Conservation (phyloP, 2,888 invertebrate species). For the Netelia virgata region DNA sequence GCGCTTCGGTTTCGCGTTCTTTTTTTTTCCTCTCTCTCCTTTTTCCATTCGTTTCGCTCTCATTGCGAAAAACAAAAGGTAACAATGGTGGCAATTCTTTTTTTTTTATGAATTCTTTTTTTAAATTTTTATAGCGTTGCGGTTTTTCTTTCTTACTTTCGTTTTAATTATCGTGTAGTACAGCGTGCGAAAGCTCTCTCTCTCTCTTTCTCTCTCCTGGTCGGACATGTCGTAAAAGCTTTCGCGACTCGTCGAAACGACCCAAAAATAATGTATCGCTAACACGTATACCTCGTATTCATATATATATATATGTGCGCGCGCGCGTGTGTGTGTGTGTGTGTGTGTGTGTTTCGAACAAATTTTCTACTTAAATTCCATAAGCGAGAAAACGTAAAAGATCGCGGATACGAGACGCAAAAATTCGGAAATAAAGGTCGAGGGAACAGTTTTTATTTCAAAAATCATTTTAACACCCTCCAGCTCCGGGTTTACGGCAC, state of each 20-base stretch:
- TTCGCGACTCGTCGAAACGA: slow-evolving; percentile 12
- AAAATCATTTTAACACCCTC: no score
- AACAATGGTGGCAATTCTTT: background rate
- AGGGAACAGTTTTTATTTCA: no score
- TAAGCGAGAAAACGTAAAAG: no score
- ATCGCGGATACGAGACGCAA: no score
- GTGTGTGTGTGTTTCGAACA: no score
- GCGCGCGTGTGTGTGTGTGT: no score
- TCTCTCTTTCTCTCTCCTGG: background rate
- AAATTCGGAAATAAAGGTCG: no score
- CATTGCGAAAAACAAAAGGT: slow-evolving; percentile 7
- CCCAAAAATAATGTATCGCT: background rate
- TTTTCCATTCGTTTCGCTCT: background rate
- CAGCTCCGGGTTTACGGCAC: no score
- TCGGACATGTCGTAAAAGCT: background rate
- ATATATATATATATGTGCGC: no score
- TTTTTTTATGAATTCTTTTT: background rate
- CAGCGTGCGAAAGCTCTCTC: slow-evolving; percentile 1
- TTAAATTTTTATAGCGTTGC: background rate
- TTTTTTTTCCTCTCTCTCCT: slow-evolving; percentile 7
- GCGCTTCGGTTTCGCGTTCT: background rate
- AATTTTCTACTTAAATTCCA: no score
- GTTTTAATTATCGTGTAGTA: background rate
- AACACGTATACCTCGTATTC: no score
- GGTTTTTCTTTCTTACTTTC: background rate